phyloP scores from a whole-genome alignment of 2,113 vertebrate genomes.

The Bubo blakistoni region DNA sequence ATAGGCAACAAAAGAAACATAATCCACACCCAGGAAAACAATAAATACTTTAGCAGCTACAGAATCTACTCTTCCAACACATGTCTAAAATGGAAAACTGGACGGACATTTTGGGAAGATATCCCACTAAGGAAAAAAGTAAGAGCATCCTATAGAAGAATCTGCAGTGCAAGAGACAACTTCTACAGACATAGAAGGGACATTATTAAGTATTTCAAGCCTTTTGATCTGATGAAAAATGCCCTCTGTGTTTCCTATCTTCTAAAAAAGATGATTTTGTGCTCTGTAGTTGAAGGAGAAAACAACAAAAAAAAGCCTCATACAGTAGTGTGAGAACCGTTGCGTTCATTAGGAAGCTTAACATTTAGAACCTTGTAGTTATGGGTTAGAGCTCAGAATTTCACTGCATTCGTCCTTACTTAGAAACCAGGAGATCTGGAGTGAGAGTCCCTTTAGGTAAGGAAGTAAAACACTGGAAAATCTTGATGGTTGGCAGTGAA shows the following conservation, averaged over 20 bases:
- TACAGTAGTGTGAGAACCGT: background rate
- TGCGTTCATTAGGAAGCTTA: background rate
- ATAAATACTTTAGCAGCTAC: conserved; percentile 1
- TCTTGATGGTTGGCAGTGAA: background rate
- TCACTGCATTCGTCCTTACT: background rate
- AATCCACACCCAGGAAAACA: background rate
- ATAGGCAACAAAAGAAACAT: background rate
- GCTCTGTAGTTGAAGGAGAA: background rate
- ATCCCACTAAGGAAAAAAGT: background rate
- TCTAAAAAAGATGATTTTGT: background rate
- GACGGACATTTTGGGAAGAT: background rate
- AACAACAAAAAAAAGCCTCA: background rate
- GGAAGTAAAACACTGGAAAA: background rate
- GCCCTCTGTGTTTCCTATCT: background rate
- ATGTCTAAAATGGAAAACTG: background rate
- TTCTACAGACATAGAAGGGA: background rate
- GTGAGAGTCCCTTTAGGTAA: background rate
- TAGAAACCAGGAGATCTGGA: background rate
- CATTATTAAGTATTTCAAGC: background rate
- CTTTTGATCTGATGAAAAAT: background rate
- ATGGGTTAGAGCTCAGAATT: background rate
- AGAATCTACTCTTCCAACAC: background rate
- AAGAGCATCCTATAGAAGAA: background rate
- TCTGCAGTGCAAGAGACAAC: background rate
- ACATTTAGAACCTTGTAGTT: background rate